Base-by-base conservation (phyloP, 2,113 vertebrate genomes). In the Laticauda colubrina region DNA sequence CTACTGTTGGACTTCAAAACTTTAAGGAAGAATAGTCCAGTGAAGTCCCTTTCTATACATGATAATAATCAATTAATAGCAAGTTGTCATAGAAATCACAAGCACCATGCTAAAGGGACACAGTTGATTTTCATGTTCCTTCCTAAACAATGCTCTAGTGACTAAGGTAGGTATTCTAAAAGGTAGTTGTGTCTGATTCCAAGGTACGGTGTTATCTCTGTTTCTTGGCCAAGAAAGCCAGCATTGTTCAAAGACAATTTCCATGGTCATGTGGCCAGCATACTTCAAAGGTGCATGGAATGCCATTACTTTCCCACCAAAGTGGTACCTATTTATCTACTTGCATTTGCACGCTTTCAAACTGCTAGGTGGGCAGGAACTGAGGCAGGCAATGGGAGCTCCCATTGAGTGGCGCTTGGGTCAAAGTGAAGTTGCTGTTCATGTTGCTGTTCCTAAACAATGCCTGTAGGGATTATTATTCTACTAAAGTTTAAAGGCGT, bases 401-500 rank as follows among this genome's bases (percentile, higher is more conserved):
- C 59, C 26, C 3, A 2, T 12, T 12, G 59, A 29, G 10, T 4
- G 26, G 59, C 1, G 26, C 59, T 64, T 8, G 10, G 3, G 23
- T 64, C n/a, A 89, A 56, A 55, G 10, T 23, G n/a, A 57, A 59
- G 23, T 15, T 14, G 23, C 45, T 29, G 9, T 87, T 87, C 24
- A 21, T 6, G 11, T 29, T 26, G 56, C 51, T 15, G 6, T 75
- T 12, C 61, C 64, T 39, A 20, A 88, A 48, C 0, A 0, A 21
- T 51, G 2, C 29, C 56, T 75, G 7, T 53, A 5, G 48, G 45
- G 0, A 11, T 4, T 29, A 93, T 9, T 51, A 45, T 2, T 91
- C 69, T 90, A 93, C 55, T 21, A 90, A 18, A 92, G 86, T 91
- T 93, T 87, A 92, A 92, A 85, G 92, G 54, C 24, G 61, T 57